Percentiles rank a stretch among this genome's conserved stretches.
Evolutionary conservation across 2,888 invertebrate genomes (phyloP).

Genomic region (Lasioglossum morio): DNA sequence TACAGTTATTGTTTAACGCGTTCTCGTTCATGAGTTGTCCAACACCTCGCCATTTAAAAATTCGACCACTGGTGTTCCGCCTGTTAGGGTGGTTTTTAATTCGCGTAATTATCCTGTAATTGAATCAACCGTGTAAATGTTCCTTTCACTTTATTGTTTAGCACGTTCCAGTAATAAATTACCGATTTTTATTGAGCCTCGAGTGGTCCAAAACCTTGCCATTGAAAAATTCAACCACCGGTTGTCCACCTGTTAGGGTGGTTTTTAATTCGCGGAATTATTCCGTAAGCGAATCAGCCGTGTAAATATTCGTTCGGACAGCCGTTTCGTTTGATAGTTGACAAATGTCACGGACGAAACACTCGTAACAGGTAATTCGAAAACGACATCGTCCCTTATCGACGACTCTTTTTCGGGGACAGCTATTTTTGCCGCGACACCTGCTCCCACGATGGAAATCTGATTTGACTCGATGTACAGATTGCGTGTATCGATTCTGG

Average conservation of each 20-base stretch:
- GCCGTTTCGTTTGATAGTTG: neutral
- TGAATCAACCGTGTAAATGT: neutral
- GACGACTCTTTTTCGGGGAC: neutral
- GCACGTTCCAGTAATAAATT: neutral
- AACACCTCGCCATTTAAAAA: neutral
- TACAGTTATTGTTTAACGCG: neutral
- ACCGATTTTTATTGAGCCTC: neutral
- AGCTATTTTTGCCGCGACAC: constrained; percentile 25
- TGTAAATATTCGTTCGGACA: neutral
- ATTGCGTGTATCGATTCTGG: neutral
- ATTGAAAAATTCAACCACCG: neutral
- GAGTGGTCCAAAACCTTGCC: neutral
- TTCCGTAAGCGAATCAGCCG: neutral
- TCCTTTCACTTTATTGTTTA: neutral
- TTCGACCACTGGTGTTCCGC: neutral
- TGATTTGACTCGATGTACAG: neutral
- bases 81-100: neutral
- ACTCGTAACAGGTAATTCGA: constrained; percentile 42
- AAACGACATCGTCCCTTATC: neutral
- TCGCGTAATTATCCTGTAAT: neutral
- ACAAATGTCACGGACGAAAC: constrained; percentile 15
- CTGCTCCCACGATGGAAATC: neutral
- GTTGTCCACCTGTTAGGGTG: neutral
- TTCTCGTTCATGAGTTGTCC: neutral
- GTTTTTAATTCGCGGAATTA: neutral